Evolutionary conservation across 2,797 vertebrate species (phyloP).

Genomic region (Tadarida brasiliensis): DNA sequence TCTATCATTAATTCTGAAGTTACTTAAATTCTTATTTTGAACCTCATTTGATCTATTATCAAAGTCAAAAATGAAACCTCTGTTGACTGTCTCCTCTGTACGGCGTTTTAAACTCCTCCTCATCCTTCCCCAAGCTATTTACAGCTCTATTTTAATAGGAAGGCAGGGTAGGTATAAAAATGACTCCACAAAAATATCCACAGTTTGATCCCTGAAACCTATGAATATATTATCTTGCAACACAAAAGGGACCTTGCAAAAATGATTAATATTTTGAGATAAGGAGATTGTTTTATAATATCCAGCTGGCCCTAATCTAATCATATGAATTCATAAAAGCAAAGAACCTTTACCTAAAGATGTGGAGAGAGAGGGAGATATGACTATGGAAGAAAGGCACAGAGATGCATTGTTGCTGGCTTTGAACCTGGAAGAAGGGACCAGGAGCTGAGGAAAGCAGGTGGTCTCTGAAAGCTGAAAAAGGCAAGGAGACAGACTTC

Average conservation of each 20-base stretch:
- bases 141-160: conserved; percentile 9
- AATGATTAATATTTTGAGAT: not conserved
- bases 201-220: not conserved
- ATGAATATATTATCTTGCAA: not conserved
- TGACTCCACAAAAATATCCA: not conserved
- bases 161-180: not conserved
- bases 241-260: not conserved
- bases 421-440: not conserved
- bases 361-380: not conserved
- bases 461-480: not conserved
- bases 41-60: not conserved
- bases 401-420: not conserved
- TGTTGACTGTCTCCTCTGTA: not conserved
- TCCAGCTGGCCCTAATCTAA: not conserved
- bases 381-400: not conserved
- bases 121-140: not conserved
- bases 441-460: not conserved
- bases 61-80: not conserved
- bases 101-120: not conserved
- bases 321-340: not conserved
- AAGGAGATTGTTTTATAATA: not conserved
- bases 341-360: not conserved
- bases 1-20: not conserved
- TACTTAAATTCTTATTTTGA: conserved; percentile 6
- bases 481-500: not conserved